A percentile compares a stretch with the other conserved stretches of the same genome.
Conservation (phyloP, 2,797 vertebrate species). For the Glyptemys insculpta region DNA sequence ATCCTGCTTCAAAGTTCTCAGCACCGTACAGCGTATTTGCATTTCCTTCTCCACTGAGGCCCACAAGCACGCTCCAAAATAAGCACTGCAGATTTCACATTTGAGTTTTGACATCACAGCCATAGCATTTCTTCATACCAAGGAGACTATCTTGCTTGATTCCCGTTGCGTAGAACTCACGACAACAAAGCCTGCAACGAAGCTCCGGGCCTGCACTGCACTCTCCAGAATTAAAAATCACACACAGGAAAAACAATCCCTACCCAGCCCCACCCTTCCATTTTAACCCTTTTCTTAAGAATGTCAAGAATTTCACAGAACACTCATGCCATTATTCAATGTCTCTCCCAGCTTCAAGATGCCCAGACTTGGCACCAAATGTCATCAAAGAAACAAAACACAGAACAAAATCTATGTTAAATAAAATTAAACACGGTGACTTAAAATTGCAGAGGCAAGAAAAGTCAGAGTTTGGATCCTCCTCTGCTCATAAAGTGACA, state of each 20-base stretch:
- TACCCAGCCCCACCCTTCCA: neutral
- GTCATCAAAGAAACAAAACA: constrained; percentile 19
- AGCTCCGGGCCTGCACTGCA: neutral
- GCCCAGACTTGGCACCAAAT: constrained; percentile 42
- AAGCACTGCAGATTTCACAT: neutral
- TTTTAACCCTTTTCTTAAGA: constrained; percentile 53
- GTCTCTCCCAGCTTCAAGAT: constrained; percentile 34
- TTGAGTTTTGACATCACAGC: neutral
- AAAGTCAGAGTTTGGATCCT: neutral
- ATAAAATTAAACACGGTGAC: neutral
- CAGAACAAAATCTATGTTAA: neutral
- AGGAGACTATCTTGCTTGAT: neutral
- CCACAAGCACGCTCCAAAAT: neutral
- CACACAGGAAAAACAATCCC: neutral
- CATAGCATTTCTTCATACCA: accelerated
- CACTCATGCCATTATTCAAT: constrained; percentile 62
- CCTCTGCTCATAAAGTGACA: neutral
- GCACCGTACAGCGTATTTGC: neutral
- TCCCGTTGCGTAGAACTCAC: neutral
- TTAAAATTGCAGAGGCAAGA: neutral
- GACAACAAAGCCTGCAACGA: neutral
- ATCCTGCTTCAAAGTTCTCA: neutral
- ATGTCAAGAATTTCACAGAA: constrained; percentile 83
- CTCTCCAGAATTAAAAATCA: neutral
- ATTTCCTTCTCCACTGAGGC: neutral